These are phyloP conservation scores for Sus scrofa DNA, from an alignment of 2,113 vertebrate species.

Conservation along the genomic window T2T-Sscrofa CM000819.6:132851001-132851500, in stretches of 20 bases:
- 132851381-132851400: neutral
- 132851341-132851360: neutral
- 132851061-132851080: no score
- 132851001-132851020: no score
- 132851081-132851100: no score
- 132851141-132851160: neutral
- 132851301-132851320: slow-evolving; percentile 12
- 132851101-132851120: neutral
- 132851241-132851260: neutral
- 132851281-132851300: neutral
- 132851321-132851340: neutral
- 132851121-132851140: neutral
- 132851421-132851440: neutral
- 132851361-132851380: neutral
- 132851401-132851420: neutral
- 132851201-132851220: neutral
- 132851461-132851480: neutral
- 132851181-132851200: neutral
- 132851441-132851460: neutral
- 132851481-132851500: neutral
- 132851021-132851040: no score
- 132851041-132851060: no score
- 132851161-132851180: neutral
- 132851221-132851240: slow-evolving; percentile 14
- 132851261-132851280: neutral